Conservation (phyloP, 2,113 vertebrate genomes). For the Stigmatopora nigra region DNA sequence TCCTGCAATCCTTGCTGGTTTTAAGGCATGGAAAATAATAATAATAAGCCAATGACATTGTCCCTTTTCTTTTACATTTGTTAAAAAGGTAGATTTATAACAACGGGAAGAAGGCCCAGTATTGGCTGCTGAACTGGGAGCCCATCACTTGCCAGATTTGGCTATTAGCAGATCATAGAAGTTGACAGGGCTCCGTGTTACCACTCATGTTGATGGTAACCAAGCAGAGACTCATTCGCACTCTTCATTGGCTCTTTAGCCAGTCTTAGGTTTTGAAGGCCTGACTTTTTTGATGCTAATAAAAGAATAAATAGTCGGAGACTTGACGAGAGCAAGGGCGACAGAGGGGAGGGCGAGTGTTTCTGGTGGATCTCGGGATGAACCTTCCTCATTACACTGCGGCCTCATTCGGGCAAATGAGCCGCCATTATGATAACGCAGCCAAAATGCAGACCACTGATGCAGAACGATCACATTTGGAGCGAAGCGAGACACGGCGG, state of each 20-base stretch:
- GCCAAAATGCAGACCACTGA: conserved; percentile 57
- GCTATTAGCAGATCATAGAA: conserved; percentile 32
- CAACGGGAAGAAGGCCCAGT: conserved; percentile 1
- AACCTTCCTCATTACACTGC: conserved; percentile 50
- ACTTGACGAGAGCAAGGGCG: conserved; percentile 42
- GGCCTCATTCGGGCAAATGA: conserved; percentile 61
- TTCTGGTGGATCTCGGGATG: conserved; percentile 48
- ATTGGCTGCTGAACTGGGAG: conserved; percentile 37
- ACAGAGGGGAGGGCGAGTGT: conserved; percentile 35
- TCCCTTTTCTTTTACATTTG: conserved; percentile 20
- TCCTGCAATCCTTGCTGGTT: conserved; percentile 12
- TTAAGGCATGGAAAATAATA: background rate
- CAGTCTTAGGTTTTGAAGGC: background rate
- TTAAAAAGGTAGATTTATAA: conserved; percentile 25
- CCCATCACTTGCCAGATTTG: conserved; percentile 8
- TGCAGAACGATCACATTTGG: conserved; percentile 69
- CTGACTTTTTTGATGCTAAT: conserved; percentile 49
- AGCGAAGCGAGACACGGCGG: conserved; percentile 35
- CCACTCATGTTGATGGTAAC: conserved; percentile 17
- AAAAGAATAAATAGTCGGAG: conserved; percentile 41
- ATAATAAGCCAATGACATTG: conserved; percentile 53
- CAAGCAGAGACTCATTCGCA: conserved; percentile 16
- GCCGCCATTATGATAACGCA: conserved; percentile 56
- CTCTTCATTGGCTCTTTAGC: conserved; percentile 13
- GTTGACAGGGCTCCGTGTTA: conserved; percentile 38